Conservation (phyloP, 2,888 invertebrate species). For the Drosophila rellima region DNA sequence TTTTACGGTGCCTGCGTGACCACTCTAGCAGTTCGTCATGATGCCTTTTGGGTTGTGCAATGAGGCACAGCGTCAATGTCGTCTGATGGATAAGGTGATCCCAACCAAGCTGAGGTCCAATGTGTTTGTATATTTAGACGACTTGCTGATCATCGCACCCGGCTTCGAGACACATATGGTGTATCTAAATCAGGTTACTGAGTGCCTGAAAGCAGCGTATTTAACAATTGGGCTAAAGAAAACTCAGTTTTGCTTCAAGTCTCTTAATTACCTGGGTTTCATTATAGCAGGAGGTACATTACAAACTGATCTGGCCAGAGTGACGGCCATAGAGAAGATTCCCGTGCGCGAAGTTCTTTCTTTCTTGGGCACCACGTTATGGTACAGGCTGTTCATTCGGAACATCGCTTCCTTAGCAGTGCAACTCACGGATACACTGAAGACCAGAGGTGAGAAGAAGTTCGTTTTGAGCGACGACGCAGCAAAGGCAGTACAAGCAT, state of each 20-base stretch:
- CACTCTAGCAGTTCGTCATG: background rate
- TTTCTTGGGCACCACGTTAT: too few relatives aligned
- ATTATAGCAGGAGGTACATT: background rate
- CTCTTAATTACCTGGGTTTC: too few relatives aligned
- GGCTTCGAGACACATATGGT: conserved; percentile 30
- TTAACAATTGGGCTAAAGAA: background rate
- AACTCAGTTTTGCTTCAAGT: conserved; percentile 1
- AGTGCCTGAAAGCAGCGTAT: background rate
- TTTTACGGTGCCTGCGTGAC: conserved; percentile 4
- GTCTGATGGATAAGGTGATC: conserved; percentile 14
- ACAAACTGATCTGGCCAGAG: background rate
- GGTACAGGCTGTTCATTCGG: background rate
- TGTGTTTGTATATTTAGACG: too few relatives aligned
- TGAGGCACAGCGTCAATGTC: conserved; percentile 1
- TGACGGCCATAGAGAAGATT: background rate
- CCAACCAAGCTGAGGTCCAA: conserved; percentile 7
- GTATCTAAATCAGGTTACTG: background rate
- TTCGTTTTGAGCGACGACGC: background rate
- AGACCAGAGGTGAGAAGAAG: background rate
- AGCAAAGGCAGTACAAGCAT: background rate
- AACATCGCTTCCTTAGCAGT: background rate
- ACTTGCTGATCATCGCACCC: too few relatives aligned
- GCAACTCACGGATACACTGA: background rate
- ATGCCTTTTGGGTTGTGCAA: conserved; percentile 13
- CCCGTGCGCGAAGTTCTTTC: background rate